phyloP scores from a whole-genome alignment of 2,797 vertebrate species.

The Emys orbicularis region DNA sequence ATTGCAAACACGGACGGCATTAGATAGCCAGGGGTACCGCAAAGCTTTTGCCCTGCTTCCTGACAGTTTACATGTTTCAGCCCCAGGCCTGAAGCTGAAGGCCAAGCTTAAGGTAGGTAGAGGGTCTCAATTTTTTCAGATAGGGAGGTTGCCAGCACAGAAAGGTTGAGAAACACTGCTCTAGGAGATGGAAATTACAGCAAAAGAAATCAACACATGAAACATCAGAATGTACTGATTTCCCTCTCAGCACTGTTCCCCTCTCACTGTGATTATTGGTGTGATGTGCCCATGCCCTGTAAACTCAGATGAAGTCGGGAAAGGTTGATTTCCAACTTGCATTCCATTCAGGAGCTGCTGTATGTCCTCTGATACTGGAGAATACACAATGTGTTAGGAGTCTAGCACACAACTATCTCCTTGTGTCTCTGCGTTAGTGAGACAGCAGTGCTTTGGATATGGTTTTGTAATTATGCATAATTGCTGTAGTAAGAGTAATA shows the following conservation, averaged over 20 bases:
- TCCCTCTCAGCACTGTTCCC: conserved; percentile 60
- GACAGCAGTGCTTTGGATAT: neutral
- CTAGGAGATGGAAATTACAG: conserved; percentile 60
- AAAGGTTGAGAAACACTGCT: neutral
- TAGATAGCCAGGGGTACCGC: too few species aligned
- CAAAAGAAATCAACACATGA: conserved; percentile 54
- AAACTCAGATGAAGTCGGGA: conserved; percentile 38
- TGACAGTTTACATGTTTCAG: neutral
- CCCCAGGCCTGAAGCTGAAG: neutral
- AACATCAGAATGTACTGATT: conserved; percentile 68
- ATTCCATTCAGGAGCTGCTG: neutral
- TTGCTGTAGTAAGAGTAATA: neutral
- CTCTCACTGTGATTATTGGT: neutral
- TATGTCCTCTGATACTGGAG: neutral
- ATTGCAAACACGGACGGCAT: too few species aligned
- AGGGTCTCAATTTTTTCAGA: neutral
- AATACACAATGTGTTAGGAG: too few species aligned
- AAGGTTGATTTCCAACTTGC: neutral
- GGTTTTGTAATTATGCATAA: neutral
- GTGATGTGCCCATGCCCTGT: conserved; percentile 52
- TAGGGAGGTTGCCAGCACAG: neutral
- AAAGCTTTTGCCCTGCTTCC: too few species aligned
- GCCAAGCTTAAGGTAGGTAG: neutral
- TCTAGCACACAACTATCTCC: too few species aligned
- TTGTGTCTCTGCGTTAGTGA: conserved; percentile 28